These are phyloP conservation scores for Apistogramma diplotaenia DNA, from an alignment of 2,113 vertebrate species.

Conservation along the genomic window DNA sequence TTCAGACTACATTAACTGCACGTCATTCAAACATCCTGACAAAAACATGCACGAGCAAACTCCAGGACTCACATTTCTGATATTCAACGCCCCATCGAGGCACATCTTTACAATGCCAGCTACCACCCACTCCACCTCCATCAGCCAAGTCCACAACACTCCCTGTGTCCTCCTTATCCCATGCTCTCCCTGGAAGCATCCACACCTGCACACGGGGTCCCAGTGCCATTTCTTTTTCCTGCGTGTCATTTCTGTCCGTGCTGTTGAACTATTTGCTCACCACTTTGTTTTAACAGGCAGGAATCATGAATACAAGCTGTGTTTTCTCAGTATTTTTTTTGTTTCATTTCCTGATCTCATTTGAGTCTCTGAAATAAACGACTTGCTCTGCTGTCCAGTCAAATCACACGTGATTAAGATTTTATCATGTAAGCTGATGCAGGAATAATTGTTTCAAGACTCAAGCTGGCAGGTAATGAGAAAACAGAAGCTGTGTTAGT, in stretches of 20 bases:
- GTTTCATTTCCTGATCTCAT: background rate
- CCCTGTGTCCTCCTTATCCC: slow-evolving; percentile 50
- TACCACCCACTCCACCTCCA: slow-evolving; percentile 48
- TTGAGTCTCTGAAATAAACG: slow-evolving; percentile 42
- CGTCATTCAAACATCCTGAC: slow-evolving; percentile 18
- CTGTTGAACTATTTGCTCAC: slow-evolving; percentile 67
- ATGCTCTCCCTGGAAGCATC: slow-evolving; percentile 77
- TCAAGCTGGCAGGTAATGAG: slow-evolving; percentile 19
- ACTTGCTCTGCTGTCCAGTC: background rate
- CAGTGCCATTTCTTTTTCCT: slow-evolving; percentile 17
- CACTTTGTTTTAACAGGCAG: slow-evolving; percentile 30
- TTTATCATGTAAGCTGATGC: background rate
- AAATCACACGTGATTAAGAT: background rate
- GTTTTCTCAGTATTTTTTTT: slow-evolving; percentile 30
- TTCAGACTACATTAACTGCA: slow-evolving; percentile 37
- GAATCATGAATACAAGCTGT: slow-evolving; percentile 44
- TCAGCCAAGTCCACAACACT: slow-evolving; percentile 44
- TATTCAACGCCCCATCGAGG: slow-evolving; percentile 70
- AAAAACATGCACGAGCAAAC: slow-evolving; percentile 42
- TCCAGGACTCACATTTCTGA: slow-evolving; percentile 12
- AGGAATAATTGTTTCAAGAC: slow-evolving; percentile 34
- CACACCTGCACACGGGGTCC: slow-evolving; percentile 69
- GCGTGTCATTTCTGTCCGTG: background rate
- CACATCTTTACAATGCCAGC: slow-evolving; percentile 59
- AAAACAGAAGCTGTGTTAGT: slow-evolving; percentile 57